These are phyloP conservation scores for Selene dorsalis DNA, from an alignment of 2,797 vertebrate genomes.

Conservation along the genomic window DNA sequence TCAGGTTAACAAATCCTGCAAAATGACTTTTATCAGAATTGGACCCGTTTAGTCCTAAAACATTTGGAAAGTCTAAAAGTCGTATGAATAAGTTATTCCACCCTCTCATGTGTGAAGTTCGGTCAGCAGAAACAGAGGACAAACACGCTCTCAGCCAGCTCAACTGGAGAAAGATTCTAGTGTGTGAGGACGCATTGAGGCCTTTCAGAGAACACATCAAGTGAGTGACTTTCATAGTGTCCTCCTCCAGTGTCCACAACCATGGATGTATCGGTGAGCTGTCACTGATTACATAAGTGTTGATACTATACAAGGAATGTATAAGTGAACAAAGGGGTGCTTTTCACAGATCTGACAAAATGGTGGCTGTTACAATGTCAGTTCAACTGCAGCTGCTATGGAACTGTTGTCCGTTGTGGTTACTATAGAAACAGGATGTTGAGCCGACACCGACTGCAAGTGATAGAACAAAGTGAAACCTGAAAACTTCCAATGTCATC, in stretches of 20 bases:
- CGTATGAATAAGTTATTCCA: background rate
- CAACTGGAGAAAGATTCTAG: too few species aligned
- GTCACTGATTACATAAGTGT: background rate
- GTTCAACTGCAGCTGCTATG: background rate
- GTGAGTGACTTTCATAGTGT: background rate
- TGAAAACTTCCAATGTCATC: background rate
- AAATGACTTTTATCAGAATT: background rate
- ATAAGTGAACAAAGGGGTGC: background rate
- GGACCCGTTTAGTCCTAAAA: background rate
- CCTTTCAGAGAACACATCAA: background rate
- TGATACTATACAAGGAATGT: background rate
- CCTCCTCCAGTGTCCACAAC: background rate
- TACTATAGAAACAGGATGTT: constrained; percentile 34
- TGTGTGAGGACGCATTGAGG: too few species aligned
- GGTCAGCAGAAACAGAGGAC: too few species aligned
- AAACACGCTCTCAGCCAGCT: too few species aligned
- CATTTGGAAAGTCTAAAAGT: background rate
- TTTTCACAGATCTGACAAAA: constrained; percentile 1
- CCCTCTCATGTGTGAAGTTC: background rate
- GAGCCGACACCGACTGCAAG: background rate
- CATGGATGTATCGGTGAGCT: background rate
- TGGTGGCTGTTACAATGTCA: background rate
- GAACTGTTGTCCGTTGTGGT: background rate
- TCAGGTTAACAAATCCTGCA: background rate
- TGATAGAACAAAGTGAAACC: background rate